Conservation (phyloP, 2,888 invertebrate genomes). For the Tyria jacobaeae region DNA sequence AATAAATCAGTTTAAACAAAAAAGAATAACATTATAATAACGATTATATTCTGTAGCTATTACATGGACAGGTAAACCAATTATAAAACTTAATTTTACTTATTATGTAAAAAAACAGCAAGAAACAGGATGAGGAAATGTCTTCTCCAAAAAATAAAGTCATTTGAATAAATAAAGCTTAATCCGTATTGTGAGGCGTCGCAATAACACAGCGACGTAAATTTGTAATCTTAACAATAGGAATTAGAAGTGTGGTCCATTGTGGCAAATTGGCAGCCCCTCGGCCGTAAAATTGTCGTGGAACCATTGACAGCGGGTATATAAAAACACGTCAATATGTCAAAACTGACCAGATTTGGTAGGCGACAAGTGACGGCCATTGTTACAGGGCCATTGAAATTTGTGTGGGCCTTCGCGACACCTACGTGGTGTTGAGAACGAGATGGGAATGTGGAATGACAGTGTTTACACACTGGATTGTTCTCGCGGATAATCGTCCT, state of each 20-base stretch:
- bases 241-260: constrained; percentile 81
- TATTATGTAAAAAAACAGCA: constrained; percentile 47
- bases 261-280: constrained; percentile 81
- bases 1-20: too few relatives aligned
- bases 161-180: constrained; percentile 81
- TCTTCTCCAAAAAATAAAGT: constrained; percentile 62
- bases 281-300: constrained; percentile 74
- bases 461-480: constrained; percentile 80
- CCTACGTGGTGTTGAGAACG: constrained; percentile 69
- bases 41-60: not conserved
- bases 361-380: constrained; percentile 81
- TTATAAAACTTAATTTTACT: constrained; percentile 27
- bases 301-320: constrained; percentile 76
- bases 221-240: constrained; percentile 75
- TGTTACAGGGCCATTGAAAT: constrained; percentile 78
- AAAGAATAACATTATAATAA: too few relatives aligned
- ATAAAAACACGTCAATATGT: constrained; percentile 86
- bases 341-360: constrained; percentile 85
- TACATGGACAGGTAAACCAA: constrained; percentile 31
- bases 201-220: constrained; percentile 79
- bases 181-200: constrained; percentile 76
- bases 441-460: constrained; percentile 61
- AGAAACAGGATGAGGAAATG: constrained; percentile 61
- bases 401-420: constrained; percentile 79
- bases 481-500: constrained; percentile 72